Evolutionary conservation across 2,888 invertebrate genomes (phyloP).

Genomic region (Lepidochitona cinerea): DNA sequence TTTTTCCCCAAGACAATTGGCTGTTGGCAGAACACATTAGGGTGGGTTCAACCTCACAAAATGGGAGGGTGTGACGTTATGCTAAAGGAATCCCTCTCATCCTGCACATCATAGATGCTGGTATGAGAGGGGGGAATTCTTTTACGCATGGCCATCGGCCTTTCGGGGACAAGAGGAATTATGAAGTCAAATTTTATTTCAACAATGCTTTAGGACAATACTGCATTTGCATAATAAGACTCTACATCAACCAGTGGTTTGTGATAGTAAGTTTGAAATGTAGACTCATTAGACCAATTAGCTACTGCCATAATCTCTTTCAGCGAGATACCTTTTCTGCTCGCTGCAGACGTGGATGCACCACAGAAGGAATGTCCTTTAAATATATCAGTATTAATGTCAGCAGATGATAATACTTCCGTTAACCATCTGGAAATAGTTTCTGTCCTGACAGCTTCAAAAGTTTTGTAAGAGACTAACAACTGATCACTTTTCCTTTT

Average conservation of each 20-base stretch:
- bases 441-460: background rate
- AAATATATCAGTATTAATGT: background rate
- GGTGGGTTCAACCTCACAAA: background rate
- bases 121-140: background rate
- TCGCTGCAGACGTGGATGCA: background rate
- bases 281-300: background rate
- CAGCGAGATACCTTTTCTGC: background rate
- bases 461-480: background rate
- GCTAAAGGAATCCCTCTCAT: background rate
- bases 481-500: background rate
- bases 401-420: conserved; percentile 5
- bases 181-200: no score
- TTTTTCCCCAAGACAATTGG: background rate
- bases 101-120: background rate
- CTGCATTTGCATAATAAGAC: no score
- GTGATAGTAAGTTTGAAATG: background rate
- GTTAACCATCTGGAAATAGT: background rate
- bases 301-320: background rate
- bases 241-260: background rate
- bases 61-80: background rate
- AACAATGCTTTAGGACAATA: no score
- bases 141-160: background rate
- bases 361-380: background rate
- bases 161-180: no score
- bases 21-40: background rate